Conservation (phyloP, 2,888 invertebrate species). For the Thyatira batis region DNA sequence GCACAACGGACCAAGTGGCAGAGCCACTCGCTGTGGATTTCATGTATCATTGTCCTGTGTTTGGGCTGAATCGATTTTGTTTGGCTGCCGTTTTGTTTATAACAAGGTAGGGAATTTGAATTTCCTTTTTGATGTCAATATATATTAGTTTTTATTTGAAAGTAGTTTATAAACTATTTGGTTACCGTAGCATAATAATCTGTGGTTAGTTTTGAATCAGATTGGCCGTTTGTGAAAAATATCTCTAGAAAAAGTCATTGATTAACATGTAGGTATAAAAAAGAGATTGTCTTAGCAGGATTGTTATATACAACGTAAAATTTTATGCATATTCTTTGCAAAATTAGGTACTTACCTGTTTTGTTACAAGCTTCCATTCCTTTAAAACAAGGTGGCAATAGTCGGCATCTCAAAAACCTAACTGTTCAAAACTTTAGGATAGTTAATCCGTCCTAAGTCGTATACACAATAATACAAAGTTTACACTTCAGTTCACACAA, state of each 20-base stretch:
- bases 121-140: no score
- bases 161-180: no score
- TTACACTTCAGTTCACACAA: constrained; percentile 62
- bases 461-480: constrained; percentile 54
- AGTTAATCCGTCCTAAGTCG: constrained; percentile 45
- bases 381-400: neutral
- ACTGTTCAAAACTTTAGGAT: constrained; percentile 21
- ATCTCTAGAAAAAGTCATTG: no score
- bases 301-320: no score
- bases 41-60: neutral
- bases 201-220: no score
- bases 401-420: constrained; percentile 40
- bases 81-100: neutral
- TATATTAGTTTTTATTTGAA: no score
- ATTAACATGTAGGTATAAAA: no score
- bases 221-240: no score
- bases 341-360: neutral
- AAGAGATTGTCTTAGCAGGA: no score
- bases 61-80: neutral
- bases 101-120: no score
- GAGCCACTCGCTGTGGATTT: constrained; percentile 13
- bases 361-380: neutral
- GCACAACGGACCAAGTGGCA: constrained; percentile 26
- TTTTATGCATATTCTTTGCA: neutral
- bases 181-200: no score